Conservation (phyloP, 2,888 invertebrate genomes). For the Pandemis cinnamomeana region DNA sequence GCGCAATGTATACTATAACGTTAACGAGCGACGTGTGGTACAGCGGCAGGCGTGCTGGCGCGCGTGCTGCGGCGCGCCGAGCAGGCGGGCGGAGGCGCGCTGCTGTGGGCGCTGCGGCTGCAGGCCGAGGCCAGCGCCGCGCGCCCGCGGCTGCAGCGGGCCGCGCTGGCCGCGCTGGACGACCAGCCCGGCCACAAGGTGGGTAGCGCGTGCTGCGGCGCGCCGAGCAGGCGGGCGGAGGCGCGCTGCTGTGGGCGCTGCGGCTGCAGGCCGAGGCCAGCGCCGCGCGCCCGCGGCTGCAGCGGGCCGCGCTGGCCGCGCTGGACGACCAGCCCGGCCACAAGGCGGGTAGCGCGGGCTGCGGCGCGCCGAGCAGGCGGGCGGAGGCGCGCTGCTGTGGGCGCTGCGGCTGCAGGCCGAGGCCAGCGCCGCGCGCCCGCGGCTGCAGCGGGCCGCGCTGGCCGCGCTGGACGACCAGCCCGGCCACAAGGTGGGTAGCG, state of each 20-base stretch:
- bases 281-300: not conserved
- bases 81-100: constrained; percentile 41
- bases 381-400: not conserved
- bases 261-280: too few species aligned
- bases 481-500: not conserved
- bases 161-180: constrained; percentile 9
- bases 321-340: not conserved
- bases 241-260: constrained; percentile 4
- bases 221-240: not conserved
- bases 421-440: not conserved
- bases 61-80: constrained; percentile 27
- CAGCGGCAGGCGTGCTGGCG: constrained; percentile 44
- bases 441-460: not conserved
- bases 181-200: constrained; percentile 18
- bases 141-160: constrained; percentile 44
- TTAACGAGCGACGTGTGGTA: constrained; percentile 42
- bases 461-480: not conserved
- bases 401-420: constrained; percentile 29
- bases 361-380: too few species aligned
- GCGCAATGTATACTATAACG: constrained; percentile 40
- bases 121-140: constrained; percentile 47
- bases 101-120: constrained; percentile 48
- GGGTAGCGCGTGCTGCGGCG: not conserved
- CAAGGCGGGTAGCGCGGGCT: not conserved
- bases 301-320: not conserved